phyloP scores from a whole-genome alignment of 2,113 vertebrate genomes.

The Triplophysa tibetana region DNA sequence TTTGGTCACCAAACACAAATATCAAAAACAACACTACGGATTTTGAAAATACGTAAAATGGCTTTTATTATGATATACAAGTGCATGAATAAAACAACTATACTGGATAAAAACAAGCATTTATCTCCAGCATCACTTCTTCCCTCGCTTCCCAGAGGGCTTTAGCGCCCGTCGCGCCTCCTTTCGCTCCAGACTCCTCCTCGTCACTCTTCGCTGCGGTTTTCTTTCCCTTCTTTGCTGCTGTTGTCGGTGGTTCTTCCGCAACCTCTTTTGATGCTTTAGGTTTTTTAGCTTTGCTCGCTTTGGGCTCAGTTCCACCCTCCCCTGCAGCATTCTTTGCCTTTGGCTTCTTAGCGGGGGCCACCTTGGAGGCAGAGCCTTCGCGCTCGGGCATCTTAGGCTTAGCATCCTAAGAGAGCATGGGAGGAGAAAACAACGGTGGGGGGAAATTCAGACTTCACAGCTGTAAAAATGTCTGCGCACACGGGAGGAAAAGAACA shows the following conservation, averaged over 20 bases:
- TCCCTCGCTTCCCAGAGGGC: slow-evolving; percentile 22
- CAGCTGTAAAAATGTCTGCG: not conserved
- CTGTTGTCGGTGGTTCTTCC: not conserved
- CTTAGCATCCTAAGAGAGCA: slow-evolving; percentile 54
- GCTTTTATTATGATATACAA: slow-evolving; percentile 37
- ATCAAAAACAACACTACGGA: too few species aligned
- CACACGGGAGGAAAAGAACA: not conserved
- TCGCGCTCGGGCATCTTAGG: slow-evolving; percentile 24
- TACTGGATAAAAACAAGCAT: not conserved
- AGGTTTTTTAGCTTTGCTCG: slow-evolving; percentile 38
- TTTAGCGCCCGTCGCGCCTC: not conserved
- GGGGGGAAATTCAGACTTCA: not conserved
- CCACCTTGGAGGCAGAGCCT: slow-evolving; percentile 50
- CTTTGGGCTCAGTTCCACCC: slow-evolving; percentile 47
- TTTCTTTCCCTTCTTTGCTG: slow-evolving; percentile 14
- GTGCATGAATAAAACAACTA: not conserved
- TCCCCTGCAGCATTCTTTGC: slow-evolving; percentile 54
- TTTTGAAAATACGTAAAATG: slow-evolving; percentile 9
- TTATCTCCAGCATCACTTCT: slow-evolving; percentile 2
- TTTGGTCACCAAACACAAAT: not conserved
- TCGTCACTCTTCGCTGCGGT: not conserved
- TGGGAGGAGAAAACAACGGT: not conserved
- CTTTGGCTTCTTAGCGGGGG: slow-evolving; percentile 69
- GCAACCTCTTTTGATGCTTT: slow-evolving; percentile 23
- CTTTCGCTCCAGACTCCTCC: not conserved